Conservation (phyloP, 2,888 invertebrate genomes). For the Caenorhabditis becei region DNA sequence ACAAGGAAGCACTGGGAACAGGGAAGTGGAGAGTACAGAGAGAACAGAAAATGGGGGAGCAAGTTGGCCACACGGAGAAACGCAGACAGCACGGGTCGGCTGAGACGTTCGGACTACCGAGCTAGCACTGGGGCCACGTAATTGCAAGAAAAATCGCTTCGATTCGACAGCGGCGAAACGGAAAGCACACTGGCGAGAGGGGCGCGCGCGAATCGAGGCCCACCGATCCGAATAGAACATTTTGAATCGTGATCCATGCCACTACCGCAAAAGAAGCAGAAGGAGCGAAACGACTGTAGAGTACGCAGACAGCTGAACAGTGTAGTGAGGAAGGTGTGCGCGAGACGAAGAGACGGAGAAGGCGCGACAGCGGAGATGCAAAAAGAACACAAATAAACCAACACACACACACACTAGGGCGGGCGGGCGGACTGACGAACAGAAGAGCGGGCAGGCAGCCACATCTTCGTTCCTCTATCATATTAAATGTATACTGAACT, state of each 20-base stretch:
- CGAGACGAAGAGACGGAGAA: conserved; percentile 22
- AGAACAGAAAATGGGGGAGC: neutral
- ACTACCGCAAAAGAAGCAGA: conserved; percentile 16
- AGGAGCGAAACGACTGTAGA: neutral
- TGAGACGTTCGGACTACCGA: conserved; percentile 4
- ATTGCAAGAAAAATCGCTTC: conserved; percentile 14
- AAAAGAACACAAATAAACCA: conserved; percentile 58
- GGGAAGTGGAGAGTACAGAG: conserved; percentile 5
- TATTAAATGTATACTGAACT: conserved; percentile 43
- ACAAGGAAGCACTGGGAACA: conserved; percentile 14
- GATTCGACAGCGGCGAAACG: conserved; percentile 1
- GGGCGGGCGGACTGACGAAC: conserved; percentile 22
- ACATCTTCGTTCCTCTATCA: conserved; percentile 42
- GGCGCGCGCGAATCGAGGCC: conserved; percentile 15
- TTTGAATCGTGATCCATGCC: conserved; percentile 32
- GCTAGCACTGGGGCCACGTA: conserved; percentile 3
- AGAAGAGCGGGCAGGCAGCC: conserved; percentile 1
- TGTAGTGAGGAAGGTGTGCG: conserved; percentile 1
- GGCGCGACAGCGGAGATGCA: conserved; percentile 2
- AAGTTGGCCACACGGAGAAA: conserved; percentile 4
- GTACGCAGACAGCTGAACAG: conserved; percentile 32
- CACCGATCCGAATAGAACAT: conserved; percentile 7
- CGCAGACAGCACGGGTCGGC: conserved; percentile 13
- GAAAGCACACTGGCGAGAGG: neutral
- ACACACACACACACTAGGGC: conserved; percentile 33